Percentiles rank a stretch among this genome's conserved stretches.
Evolutionary conservation across 30 jellyfish, hydroid and myxozoan genomes (phyloP).

Genomic region (Turritopsis rubra): DNA sequence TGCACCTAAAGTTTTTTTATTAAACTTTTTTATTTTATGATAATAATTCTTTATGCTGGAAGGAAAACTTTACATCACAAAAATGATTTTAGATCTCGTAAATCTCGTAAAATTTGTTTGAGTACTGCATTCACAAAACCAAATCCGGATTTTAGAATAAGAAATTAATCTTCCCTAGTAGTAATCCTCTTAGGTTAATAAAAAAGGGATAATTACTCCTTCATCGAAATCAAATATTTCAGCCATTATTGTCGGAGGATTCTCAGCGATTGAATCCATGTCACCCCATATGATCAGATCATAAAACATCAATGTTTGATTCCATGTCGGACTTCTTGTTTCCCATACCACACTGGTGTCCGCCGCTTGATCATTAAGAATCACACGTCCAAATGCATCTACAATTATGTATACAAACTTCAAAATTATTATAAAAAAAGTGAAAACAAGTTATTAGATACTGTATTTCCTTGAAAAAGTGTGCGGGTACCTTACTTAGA

Average conservation of each 20-base stretch:
- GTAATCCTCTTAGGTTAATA: no score
- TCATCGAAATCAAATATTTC: slow-evolving; percentile 43
- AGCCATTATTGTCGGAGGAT: slow-evolving; percentile 44
- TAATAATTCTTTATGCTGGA: no score
- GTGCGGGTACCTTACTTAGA: no score
- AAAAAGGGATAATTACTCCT: slow-evolving; percentile 24
- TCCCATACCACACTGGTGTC: slow-evolving; percentile 52
- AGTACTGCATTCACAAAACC: no score
- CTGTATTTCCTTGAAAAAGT: no score
- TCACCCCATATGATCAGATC: slow-evolving; percentile 42
- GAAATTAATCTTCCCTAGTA: no score
- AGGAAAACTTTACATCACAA: no score
- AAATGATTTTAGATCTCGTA: no score
- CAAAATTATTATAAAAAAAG: not conserved
- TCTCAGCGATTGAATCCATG: slow-evolving; percentile 29
- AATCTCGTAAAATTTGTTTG: no score
- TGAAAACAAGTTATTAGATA: not conserved
- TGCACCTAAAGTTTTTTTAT: no score
- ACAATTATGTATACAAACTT: not conserved
- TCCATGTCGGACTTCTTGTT: slow-evolving; percentile 57
- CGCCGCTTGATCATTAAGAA: slow-evolving; percentile 35
- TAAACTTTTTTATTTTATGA: no score
- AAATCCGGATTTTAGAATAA: no score
- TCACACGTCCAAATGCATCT: slow-evolving; percentile 59
- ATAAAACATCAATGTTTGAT: slow-evolving; percentile 28